Evolutionary conservation across 2,113 vertebrate species (phyloP).

Genomic region (Enhydra lutris): DNA sequence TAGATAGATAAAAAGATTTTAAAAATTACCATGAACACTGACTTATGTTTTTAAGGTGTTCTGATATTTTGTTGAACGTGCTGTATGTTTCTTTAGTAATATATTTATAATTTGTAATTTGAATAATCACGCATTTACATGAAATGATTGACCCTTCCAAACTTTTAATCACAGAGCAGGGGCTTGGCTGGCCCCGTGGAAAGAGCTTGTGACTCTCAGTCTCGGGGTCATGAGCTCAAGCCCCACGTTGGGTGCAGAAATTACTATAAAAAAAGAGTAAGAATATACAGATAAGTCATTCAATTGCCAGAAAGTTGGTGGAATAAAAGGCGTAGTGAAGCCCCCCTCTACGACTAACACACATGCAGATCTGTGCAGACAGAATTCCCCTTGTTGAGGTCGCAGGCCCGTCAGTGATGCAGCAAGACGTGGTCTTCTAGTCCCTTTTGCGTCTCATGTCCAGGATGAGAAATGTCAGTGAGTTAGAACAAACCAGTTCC

Average conservation of each 20-base stretch:
- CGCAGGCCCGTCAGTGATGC: background rate
- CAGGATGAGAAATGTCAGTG: background rate
- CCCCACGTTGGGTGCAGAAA: background rate
- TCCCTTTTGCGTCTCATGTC: background rate
- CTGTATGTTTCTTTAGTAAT: background rate
- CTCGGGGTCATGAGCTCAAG: background rate
- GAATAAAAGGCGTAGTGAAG: background rate
- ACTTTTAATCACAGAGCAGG: background rate
- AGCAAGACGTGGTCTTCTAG: background rate
- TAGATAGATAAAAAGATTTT: too few relatives aligned
- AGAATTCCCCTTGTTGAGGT: background rate
- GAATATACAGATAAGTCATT: background rate
- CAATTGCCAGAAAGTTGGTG: background rate
- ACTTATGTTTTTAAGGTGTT: background rate
- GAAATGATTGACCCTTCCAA: background rate
- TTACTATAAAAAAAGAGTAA: background rate
- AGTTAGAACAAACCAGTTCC: background rate
- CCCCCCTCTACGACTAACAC: background rate
- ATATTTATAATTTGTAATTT: background rate
- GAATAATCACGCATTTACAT: background rate
- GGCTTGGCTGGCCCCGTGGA: background rate
- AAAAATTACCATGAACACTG: background rate
- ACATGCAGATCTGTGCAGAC: background rate
- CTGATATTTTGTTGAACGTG: background rate
- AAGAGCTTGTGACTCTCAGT: background rate